A percentile compares a stretch with the other conserved stretches of the same genome.
Evolutionary conservation across 2,888 invertebrate species (phyloP).

Genomic region (Elysia crispata): DNA sequence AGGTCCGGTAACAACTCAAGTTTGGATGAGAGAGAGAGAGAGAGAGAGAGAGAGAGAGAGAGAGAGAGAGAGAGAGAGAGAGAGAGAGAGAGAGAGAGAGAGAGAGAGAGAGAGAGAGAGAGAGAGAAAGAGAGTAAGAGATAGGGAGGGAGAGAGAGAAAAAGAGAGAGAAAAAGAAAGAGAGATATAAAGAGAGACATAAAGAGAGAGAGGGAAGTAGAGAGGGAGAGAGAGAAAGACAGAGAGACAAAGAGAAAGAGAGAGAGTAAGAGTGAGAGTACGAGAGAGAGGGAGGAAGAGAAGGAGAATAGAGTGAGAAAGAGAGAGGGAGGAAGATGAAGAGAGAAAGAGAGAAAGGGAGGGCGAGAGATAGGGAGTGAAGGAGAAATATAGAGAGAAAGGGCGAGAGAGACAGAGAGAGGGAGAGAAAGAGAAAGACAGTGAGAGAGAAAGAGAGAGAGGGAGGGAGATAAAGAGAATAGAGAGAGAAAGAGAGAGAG

Average conservation of each 20-base stretch:
- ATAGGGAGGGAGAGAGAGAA: too few relatives aligned
- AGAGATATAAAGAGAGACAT: not conserved
- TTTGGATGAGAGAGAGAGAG: not conserved
- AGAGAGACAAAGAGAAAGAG: not conserved
- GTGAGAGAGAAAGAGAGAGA: not conserved
- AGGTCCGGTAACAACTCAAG: too few relatives aligned
- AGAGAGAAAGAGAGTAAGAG: too few relatives aligned
- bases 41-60: constrained; percentile 24
- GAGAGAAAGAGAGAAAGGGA: too few relatives aligned
- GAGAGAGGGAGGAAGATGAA: too few relatives aligned
- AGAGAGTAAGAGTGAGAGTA: constrained; percentile 10
- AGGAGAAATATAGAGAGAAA: constrained; percentile 36
- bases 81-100: too few relatives aligned
- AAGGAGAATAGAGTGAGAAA: too few relatives aligned
- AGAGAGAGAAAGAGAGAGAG: too few relatives aligned
- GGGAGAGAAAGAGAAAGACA: constrained; percentile 18
- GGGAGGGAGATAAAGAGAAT: constrained; percentile 15
- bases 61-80: not conserved
- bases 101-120: constrained; percentile 32
- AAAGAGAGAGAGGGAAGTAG: too few relatives aligned
- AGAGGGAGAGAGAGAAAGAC: constrained; percentile 36
- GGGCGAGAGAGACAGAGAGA: constrained; percentile 19
- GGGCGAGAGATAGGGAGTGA: too few relatives aligned
- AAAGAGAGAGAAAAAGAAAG: constrained; percentile 29
- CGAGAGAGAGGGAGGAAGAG: constrained; percentile 5